phyloP scores from a whole-genome alignment of 2,797 vertebrate species.

The Pipistrellus kuhlii region DNA sequence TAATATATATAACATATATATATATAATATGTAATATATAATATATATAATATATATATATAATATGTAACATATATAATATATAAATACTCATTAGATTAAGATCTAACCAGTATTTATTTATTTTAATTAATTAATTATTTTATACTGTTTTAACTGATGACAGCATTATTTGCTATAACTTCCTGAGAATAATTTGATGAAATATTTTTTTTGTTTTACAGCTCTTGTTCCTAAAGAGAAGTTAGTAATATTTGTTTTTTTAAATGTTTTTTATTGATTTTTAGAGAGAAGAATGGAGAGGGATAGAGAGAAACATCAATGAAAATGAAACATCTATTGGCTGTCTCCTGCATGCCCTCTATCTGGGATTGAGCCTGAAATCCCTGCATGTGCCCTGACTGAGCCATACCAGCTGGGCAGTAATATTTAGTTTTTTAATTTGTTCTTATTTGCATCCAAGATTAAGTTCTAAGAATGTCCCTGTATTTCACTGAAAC shows the following conservation, averaged over 20 bases:
- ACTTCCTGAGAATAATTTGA: neutral
- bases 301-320: too few species aligned
- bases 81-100: neutral
- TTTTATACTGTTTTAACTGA: neutral
- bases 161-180: neutral
- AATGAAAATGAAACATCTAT: too few species aligned
- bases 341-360: too few species aligned
- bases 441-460: neutral
- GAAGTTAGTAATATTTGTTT: neutral
- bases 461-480: neutral
- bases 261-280: too few species aligned
- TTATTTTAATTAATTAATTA: neutral
- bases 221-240: neutral
- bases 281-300: too few species aligned
- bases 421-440: neutral
- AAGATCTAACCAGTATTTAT: neutral
- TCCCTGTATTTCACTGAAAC: neutral
- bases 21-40: too few species aligned
- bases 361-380: too few species aligned
- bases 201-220: neutral
- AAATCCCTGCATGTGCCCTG: too few species aligned
- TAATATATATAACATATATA: too few species aligned
- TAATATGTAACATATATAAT: too few species aligned
- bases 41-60: too few species aligned
- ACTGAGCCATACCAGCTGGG: too few species aligned